Conservation (phyloP, 2,888 invertebrate genomes). For the Beris morrisii region DNA sequence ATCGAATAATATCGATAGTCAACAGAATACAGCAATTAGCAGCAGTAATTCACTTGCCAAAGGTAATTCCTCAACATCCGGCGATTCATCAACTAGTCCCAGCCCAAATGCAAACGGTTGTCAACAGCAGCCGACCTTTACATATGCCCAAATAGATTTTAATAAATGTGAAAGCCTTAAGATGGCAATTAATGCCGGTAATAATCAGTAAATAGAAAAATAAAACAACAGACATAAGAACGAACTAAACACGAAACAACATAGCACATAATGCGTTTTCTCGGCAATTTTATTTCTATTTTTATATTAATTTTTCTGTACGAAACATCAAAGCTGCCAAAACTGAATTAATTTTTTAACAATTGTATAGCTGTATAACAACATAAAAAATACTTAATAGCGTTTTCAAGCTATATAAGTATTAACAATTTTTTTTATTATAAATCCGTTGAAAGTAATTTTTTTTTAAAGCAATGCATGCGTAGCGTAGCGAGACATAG, state of each 20-base stretch:
- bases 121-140: conserved; percentile 57
- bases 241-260: background rate
- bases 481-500: background rate
- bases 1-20: conserved; percentile 43
- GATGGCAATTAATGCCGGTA: conserved; percentile 39
- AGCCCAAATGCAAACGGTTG: conserved; percentile 46
- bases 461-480: conserved; percentile 18
- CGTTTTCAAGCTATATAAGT: no score
- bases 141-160: conserved; percentile 83
- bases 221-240: background rate
- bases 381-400: conserved; percentile 3
- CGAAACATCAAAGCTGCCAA: conserved; percentile 15
- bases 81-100: conserved; percentile 48
- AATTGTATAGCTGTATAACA: background rate
- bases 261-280: no score
- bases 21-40: conserved; percentile 43
- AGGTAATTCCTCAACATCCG: conserved; percentile 43
- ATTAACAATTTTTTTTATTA: background rate
- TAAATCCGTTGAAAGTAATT: conserved; percentile 1
- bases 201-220: conserved; percentile 22
- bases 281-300: no score
- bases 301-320: no score
- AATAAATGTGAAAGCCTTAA: conserved; percentile 63
- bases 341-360: conserved; percentile 7
- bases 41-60: conserved; percentile 42